A percentile compares a stretch with the other conserved stretches of the same genome.
Evolutionary conservation across 92 coral and sea anemone genomes (phyloP).

Genomic region (Meandrina meandrites): DNA sequence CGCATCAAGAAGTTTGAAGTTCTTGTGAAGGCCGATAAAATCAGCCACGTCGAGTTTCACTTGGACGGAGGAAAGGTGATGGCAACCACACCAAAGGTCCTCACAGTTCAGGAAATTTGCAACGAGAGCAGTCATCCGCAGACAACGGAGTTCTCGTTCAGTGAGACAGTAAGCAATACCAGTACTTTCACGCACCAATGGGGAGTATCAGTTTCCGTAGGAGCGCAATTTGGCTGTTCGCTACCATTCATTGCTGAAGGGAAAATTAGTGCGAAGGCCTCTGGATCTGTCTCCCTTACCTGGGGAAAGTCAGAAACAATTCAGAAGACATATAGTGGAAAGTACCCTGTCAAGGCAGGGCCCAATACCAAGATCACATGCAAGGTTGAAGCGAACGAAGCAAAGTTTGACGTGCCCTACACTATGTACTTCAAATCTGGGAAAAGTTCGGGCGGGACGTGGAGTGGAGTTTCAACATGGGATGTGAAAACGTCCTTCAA

Average conservation of each 20-base stretch:
- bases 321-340: background rate
- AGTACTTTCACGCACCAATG: background rate
- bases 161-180: background rate
- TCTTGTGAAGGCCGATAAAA: background rate
- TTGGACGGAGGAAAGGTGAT: background rate
- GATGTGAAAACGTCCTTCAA: conserved; percentile 5
- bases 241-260: background rate
- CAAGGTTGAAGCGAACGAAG: background rate
- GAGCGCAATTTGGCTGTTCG: background rate
- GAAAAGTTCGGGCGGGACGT: conserved; percentile 8
- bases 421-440: conserved; percentile 24
- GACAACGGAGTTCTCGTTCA: background rate
- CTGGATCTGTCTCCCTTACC: background rate
- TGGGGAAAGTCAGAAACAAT: background rate
- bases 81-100: background rate
- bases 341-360: background rate
- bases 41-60: background rate
- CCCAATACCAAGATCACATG: background rate
- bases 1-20: background rate
- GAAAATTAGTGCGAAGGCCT: background rate
- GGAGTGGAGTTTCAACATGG: conserved; percentile 35
- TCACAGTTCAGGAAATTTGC: background rate
- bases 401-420: conserved; percentile 25
- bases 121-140: background rate
- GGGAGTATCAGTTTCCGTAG: background rate